phyloP scores from a whole-genome alignment of 2,888 invertebrate species.

The Eubasilissa splendida region DNA sequence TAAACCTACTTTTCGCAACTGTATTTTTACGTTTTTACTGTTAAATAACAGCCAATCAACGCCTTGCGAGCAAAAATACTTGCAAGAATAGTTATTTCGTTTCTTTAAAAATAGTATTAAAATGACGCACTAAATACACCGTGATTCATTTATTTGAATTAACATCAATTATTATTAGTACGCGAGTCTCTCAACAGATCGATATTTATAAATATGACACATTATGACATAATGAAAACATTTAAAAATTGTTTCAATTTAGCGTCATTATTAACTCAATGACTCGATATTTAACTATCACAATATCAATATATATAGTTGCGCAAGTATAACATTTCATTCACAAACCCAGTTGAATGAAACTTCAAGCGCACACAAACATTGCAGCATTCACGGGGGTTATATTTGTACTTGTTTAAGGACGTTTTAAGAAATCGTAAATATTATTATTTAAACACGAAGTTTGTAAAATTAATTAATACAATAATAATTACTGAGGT shows the following conservation, averaged over 20 bases:
- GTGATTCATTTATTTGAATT: too few relatives aligned
- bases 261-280: not conserved
- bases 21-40: too few relatives aligned
- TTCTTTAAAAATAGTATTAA: too few relatives aligned
- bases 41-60: too few relatives aligned
- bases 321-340: conserved; percentile 21
- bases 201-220: too few relatives aligned
- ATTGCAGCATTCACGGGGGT: conserved; percentile 3
- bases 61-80: too few relatives aligned
- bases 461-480: not conserved
- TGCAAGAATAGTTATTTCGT: too few relatives aligned
- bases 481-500: conserved; percentile 16
- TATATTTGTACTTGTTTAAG: conserved; percentile 1
- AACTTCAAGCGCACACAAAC: not conserved
- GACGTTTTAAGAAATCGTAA: not conserved
- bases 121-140: too few relatives aligned
- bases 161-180: too few relatives aligned
- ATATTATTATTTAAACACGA: not conserved
- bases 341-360: conserved; percentile 26
- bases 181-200: too few relatives aligned
- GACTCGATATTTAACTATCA: not conserved
- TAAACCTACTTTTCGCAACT: too few relatives aligned
- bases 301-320: not conserved
- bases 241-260: not conserved
- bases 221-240: too few relatives aligned